Conservation (phyloP, 2,888 invertebrate genomes). For the Limnephilus marmoratus region DNA sequence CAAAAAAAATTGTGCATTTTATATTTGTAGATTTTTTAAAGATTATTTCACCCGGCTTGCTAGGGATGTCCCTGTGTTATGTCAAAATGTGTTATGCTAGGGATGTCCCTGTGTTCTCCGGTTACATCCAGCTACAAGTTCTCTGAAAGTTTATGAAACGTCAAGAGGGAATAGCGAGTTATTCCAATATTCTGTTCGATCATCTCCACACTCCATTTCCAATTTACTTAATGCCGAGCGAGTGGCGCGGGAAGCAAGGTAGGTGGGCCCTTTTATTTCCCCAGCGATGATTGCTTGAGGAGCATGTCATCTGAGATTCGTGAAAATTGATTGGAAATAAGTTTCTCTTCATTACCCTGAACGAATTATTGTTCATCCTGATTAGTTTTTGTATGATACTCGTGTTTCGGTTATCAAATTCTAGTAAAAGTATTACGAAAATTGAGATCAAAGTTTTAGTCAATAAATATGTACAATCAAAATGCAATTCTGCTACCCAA, state of each 20-base stretch:
- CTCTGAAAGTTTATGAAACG: slow-evolving; percentile 51
- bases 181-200: slow-evolving; percentile 50
- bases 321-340: slow-evolving; percentile 25
- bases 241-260: background rate
- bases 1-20: too few species aligned
- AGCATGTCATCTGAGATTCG: slow-evolving; percentile 29
- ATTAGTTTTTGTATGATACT: background rate
- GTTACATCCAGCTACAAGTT: slow-evolving; percentile 13
- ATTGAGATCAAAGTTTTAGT: too few species aligned
- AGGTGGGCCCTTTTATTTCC: slow-evolving; percentile 23
- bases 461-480: too few species aligned
- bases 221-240: slow-evolving; percentile 47
- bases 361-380: background rate
- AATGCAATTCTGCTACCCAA: too few species aligned
- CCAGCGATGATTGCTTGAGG: slow-evolving; percentile 26
- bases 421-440: too few species aligned
- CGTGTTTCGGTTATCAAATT: too few species aligned
- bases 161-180: slow-evolving; percentile 46
- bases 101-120: too few species aligned
- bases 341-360: slow-evolving; percentile 16
- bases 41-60: too few species aligned
- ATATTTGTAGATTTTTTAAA: too few species aligned
- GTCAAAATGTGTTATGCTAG: too few species aligned
- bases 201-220: slow-evolving; percentile 41
- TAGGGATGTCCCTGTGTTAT: too few species aligned